A percentile compares a stretch with the other conserved stretches of the same genome.
Evolutionary conservation across 2,888 invertebrate species (phyloP).

Genomic region (Cremastinae sp.): DNA sequence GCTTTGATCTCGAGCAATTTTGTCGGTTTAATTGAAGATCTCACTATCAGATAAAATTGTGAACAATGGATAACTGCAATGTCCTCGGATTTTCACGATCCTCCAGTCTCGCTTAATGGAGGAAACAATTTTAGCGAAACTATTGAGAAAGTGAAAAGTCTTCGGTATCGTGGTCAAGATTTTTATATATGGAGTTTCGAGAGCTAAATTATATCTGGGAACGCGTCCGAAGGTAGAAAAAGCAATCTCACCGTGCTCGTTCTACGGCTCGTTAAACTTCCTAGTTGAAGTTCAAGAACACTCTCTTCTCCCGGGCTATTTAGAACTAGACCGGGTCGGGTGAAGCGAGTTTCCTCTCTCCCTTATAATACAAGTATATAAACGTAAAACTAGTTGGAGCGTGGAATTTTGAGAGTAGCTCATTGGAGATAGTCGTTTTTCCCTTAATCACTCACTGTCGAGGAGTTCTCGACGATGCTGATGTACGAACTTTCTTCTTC

Average conservation of each 20-base stretch:
- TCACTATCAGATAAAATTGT: too few species aligned
- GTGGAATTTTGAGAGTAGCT: constrained; percentile 23
- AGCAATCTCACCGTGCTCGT: constrained; percentile 46
- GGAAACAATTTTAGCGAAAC: background rate
- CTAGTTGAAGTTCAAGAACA: constrained; percentile 70
- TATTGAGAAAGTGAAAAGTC: background rate
- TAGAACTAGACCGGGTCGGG: constrained; percentile 53
- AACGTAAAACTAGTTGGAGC: constrained; percentile 19
- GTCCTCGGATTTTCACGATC: too few species aligned
- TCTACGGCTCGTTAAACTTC: constrained; percentile 44
- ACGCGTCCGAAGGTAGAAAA: constrained; percentile 45
- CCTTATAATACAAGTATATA: constrained; percentile 5
- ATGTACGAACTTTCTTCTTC: constrained; percentile 34
- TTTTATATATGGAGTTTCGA: background rate
- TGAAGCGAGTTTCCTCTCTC: constrained; percentile 34
- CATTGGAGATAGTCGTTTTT: background rate
- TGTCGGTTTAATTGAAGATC: too few species aligned
- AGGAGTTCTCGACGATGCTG: background rate
- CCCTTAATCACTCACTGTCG: background rate
- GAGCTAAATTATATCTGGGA: background rate
- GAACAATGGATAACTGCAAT: too few species aligned
- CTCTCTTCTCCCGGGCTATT: constrained; percentile 45
- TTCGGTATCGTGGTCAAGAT: constrained; percentile 1
- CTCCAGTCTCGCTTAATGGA: too few species aligned
- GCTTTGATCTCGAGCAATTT: too few species aligned